These are phyloP conservation scores for Eupithecia abbreviata DNA, from an alignment of 2,888 invertebrate genomes.

Conservation along the genomic window DNA sequence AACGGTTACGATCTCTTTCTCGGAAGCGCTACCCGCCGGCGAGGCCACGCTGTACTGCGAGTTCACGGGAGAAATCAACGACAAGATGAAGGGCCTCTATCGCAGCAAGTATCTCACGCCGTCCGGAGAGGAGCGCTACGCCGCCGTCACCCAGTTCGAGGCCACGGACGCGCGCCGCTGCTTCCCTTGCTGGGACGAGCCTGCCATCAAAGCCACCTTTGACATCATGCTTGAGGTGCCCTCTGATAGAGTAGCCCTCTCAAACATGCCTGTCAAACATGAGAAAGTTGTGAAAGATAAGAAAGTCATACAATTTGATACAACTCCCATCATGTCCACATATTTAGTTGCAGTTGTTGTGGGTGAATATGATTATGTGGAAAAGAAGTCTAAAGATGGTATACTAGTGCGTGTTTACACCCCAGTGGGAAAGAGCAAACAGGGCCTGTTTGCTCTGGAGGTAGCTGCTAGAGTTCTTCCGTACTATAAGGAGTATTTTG, in stretches of 20 bases:
- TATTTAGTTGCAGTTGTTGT: constrained; percentile 97
- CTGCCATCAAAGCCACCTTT: constrained; percentile 97
- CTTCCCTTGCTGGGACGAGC: constrained; percentile 99
- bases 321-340: constrained; percentile 97
- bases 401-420: constrained; percentile 92
- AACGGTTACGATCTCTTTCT: constrained; percentile 87
- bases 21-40: constrained; percentile 83
- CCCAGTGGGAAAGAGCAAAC: constrained; percentile 95
- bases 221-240: constrained; percentile 94
- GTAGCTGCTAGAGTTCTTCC: constrained; percentile 96
- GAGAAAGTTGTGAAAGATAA: constrained; percentile 76
- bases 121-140: constrained; percentile 90
- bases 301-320: constrained; percentile 88
- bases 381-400: constrained; percentile 92
- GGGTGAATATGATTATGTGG: constrained; percentile 97
- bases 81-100: constrained; percentile 98
- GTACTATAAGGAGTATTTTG: constrained; percentile 97
- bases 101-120: constrained; percentile 92
- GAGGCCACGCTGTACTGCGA: constrained; percentile 85
- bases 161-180: constrained; percentile 95
- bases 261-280: constrained; percentile 92
- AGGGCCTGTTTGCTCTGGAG: constrained; percentile 95
- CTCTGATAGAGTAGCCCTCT: constrained; percentile 91
- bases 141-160: constrained; percentile 96
- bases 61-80: constrained; percentile 94